Conservation (phyloP, 2,888 invertebrate species). For the Hermodice carunculata region DNA sequence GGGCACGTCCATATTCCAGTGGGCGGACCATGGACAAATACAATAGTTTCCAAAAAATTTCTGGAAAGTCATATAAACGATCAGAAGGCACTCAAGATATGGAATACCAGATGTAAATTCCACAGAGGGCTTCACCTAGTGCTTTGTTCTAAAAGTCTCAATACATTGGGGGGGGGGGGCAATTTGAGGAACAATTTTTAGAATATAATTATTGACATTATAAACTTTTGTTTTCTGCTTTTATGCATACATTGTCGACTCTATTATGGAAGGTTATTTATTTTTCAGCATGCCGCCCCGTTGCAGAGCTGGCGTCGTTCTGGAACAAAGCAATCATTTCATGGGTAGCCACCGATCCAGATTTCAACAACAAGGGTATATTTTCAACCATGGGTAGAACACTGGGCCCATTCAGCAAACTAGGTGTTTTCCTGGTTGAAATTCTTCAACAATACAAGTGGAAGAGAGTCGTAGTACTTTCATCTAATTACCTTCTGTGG, state of each 20-base stretch:
- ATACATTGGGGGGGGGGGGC: too few relatives aligned
- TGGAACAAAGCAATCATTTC: slow-evolving; percentile 48
- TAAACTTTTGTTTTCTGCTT: too few relatives aligned
- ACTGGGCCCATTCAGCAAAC: slow-evolving; percentile 42
- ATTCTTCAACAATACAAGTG: slow-evolving; percentile 39
- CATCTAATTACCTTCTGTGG: slow-evolving; percentile 31
- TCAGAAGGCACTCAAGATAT: too few relatives aligned
- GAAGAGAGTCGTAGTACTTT: slow-evolving; percentile 48
- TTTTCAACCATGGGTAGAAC: slow-evolving; percentile 42
- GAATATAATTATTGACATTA: too few relatives aligned
- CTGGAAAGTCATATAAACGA: too few relatives aligned
- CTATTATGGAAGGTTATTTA: too few relatives aligned
- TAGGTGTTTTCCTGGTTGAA: slow-evolving; percentile 28
- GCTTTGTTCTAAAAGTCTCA: slow-evolving; percentile 6
- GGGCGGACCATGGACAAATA: too few relatives aligned
- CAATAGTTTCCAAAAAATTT: too few relatives aligned
- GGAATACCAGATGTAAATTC: too few relatives aligned
- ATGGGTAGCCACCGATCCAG: slow-evolving; percentile 46
- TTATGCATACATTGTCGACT: background rate
- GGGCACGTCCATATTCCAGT: too few relatives aligned
- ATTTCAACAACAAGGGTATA: slow-evolving; percentile 33
- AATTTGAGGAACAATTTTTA: too few relatives aligned
- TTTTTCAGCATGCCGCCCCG: slow-evolving; percentile 39
- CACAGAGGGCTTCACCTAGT: too few relatives aligned
- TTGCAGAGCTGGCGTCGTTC: slow-evolving; percentile 43